phyloP scores from a whole-genome alignment of 2,888 invertebrate genomes.

The Cantharis lateralis region DNA sequence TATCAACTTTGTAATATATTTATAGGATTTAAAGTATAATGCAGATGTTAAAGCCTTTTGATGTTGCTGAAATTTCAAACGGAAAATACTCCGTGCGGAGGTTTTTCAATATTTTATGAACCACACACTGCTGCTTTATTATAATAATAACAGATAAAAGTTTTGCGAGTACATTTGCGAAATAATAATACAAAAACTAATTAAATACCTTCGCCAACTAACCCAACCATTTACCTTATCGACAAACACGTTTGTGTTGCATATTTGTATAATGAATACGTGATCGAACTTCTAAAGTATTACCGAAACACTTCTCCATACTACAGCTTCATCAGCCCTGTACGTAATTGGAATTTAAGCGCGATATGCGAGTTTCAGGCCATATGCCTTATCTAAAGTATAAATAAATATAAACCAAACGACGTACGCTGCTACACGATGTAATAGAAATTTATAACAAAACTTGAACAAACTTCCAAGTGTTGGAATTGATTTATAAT shows the following conservation, averaged over 20 bases:
- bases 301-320: constrained; percentile 4
- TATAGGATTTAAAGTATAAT: not conserved
- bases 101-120: not conserved
- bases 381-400: constrained; percentile 3
- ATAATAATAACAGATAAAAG: not conserved
- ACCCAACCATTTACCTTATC: not conserved
- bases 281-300: constrained; percentile 14
- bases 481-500: not conserved
- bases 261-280: constrained; percentile 13
- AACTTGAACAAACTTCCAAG: not conserved
- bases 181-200: not conserved
- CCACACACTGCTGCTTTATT: too few species aligned
- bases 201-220: not conserved
- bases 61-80: not conserved
- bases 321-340: constrained; percentile 1
- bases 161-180: not conserved
- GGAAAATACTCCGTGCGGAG: not conserved
- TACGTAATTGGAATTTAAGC: constrained; percentile 2
- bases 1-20: not conserved
- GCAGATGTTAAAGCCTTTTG: not conserved
- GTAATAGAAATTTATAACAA: not conserved
- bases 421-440: not conserved
- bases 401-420: constrained; percentile 1
- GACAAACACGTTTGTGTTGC: not conserved
- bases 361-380: not conserved